Percentiles rank a stretch among this genome's conserved stretches.
phyloP scores from a whole-genome alignment of 2,888 invertebrate species.

The Ormia ochracea region DNA sequence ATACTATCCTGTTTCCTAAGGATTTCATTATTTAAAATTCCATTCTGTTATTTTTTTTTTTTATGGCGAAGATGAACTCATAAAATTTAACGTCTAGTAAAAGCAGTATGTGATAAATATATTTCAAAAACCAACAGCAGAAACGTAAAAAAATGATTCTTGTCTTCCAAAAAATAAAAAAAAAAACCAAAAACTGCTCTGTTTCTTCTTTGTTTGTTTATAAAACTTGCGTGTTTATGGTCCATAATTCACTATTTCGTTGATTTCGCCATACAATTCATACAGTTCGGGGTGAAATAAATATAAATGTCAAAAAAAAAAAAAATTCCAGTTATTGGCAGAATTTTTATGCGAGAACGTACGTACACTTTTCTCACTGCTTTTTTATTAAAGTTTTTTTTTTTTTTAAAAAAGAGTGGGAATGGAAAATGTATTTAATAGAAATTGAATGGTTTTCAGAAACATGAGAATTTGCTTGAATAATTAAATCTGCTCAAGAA shows the following conservation, averaged over 20 bases:
- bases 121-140: constrained; percentile 37
- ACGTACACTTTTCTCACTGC: not conserved
- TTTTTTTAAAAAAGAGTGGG: not conserved
- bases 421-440: too few species aligned
- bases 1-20: constrained; percentile 29
- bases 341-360: constrained; percentile 11
- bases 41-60: constrained; percentile 8
- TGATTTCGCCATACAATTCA: constrained; percentile 56
- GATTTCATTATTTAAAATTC: constrained; percentile 44
- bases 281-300: constrained; percentile 72
- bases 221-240: constrained; percentile 63
- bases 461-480: too few species aligned
- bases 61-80: constrained; percentile 51
- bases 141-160: constrained; percentile 19
- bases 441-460: too few species aligned
- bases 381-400: not conserved
- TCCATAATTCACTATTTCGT: constrained; percentile 63
- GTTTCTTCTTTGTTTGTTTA: constrained; percentile 47
- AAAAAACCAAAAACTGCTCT: constrained; percentile 46
- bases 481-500: too few species aligned
- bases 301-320: constrained; percentile 71
- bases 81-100: constrained; percentile 48
- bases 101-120: constrained; percentile 48
- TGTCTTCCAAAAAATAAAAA: constrained; percentile 8
- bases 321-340: constrained; percentile 52